Evolutionary conservation across 2,113 vertebrate genomes (phyloP).

Genomic region (Azemiops feae): DNA sequence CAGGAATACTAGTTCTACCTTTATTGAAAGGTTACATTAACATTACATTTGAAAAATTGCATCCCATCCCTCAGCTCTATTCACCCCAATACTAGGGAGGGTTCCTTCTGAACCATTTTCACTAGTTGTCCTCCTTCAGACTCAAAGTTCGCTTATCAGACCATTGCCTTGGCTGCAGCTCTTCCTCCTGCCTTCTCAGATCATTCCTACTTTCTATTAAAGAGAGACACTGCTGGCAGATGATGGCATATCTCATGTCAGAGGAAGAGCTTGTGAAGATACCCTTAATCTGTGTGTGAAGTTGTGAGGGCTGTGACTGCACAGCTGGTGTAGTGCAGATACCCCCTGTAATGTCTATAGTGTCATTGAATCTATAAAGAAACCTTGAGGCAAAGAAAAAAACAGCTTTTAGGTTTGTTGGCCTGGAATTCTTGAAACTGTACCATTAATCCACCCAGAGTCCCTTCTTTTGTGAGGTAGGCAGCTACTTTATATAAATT

Average conservation of each 20-base stretch:
- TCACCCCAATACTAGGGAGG: neutral
- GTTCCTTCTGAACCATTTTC: neutral
- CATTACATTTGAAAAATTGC: neutral
- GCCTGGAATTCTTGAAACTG: neutral
- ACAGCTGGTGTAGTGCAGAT: neutral
- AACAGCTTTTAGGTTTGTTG: neutral
- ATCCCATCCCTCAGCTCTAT: neutral
- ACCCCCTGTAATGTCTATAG: neutral
- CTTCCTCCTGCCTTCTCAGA: neutral
- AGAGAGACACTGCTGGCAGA: neutral
- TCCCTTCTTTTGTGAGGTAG: neutral
- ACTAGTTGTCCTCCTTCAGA: neutral
- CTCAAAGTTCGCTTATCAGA: neutral
- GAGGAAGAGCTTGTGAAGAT: neutral
- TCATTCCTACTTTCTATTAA: neutral
- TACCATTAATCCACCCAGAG: neutral
- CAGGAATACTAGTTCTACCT: neutral
- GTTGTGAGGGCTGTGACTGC: neutral
- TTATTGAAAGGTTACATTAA: too few species aligned
- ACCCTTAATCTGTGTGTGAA: neutral
- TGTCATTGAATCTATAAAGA: neutral
- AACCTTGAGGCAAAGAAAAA: neutral
- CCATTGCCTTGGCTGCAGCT: neutral
- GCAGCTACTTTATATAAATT: neutral
- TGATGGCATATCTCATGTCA: neutral